Evolutionary conservation across 2,888 invertebrate species (phyloP), one percentile per base, ranked within the genome.

Genomic region (Pandemis heparana): DNA sequence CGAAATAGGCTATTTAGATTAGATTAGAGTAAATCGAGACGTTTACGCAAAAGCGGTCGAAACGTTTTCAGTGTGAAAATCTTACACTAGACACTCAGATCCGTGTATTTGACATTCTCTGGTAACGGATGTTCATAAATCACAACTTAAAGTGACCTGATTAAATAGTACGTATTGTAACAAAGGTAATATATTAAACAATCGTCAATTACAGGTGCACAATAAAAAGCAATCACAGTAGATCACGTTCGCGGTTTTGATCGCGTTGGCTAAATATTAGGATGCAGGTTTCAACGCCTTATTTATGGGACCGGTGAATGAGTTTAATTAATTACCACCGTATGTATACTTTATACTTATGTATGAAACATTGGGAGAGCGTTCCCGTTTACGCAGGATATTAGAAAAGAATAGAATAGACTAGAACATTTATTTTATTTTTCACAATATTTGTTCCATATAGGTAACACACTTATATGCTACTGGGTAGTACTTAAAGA

Each of bases 181-280:
- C 1, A 56, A 16, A 41, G 5, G 60, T 51, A 61, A 53, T 65
- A 5, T 66, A 16, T 61, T 71, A 67, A 72, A 51, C 59, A 63
- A 73, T 63, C 63, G 67, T 53, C 62, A 56, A 65, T 71, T 71
- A 72, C 68, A 63, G 39, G 62, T 61, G 64, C 64, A 74, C 74
- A 74, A 61, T 74, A 65, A 65, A 74, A 74, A 69, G 65, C 69
- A 74, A 74, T 70, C 16, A 69, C 59, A 70, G 51, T 74, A 69
- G 53, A 74, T 70, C 74, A 74, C 43, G 71, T 64, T 74, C 70
- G 75, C 63, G 75, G 68, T 79, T 81, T 80, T 79, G 81, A 82
- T 80, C 81, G 76, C 77, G 82, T 84, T 81, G 80, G 76, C 79
- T 80, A 82, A 84, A 81, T 78, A 78, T 79, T 75, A 74, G 75